Conservation (phyloP, 2,113 vertebrate genomes). For the Aleadryas rufinucha region DNA sequence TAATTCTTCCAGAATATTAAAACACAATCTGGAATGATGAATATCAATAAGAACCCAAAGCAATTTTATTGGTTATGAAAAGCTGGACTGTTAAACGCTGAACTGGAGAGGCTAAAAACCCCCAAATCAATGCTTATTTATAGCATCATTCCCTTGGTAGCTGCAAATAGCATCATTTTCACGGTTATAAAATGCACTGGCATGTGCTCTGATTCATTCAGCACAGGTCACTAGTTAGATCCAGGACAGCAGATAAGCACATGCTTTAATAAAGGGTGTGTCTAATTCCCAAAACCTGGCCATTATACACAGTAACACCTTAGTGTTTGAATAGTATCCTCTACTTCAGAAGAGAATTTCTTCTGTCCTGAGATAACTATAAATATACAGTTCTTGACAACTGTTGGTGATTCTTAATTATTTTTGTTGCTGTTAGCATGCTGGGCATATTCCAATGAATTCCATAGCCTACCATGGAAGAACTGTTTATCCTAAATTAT, state of each 20-base stretch:
- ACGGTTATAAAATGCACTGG: not conserved
- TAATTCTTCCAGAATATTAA: conserved; percentile 3
- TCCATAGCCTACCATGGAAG: not conserved
- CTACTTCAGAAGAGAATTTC: not conserved
- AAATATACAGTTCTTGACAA: not conserved
- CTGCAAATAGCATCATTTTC: not conserved
- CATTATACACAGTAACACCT: not conserved
- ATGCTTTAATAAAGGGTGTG: not conserved
- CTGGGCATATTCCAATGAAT: not conserved
- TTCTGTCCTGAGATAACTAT: not conserved
- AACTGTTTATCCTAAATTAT: conserved; percentile 3
- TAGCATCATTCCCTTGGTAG: not conserved
- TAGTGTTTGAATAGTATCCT: not conserved
- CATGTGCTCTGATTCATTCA: not conserved
- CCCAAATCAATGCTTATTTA: not conserved
- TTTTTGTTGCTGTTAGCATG: not conserved
- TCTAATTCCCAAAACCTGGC: not conserved
- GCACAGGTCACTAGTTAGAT: not conserved
- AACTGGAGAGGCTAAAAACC: not conserved
- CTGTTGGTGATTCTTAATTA: not conserved
- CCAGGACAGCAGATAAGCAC: not conserved
- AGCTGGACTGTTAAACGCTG: not conserved
- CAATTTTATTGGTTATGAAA: not conserved
- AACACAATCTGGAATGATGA: not conserved
- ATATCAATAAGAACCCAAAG: not conserved